Base-by-base conservation (phyloP, 1,140 invertebrate genomes). In the Drosophila funebris region DNA sequence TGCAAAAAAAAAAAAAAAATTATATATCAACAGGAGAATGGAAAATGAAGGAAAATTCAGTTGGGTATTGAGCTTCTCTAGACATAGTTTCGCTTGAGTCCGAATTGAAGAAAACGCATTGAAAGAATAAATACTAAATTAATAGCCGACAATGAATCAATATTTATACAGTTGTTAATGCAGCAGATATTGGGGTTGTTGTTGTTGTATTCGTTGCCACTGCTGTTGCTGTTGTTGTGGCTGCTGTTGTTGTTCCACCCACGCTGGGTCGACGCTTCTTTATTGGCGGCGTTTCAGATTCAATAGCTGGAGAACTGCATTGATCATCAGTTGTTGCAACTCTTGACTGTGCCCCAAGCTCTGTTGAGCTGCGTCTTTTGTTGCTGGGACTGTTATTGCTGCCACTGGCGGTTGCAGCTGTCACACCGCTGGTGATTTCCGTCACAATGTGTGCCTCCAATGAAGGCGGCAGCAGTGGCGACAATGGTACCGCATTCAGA, bases 361-460 rank as follows among this genome's bases (percentile, higher is more conserved):
- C 33, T 8, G 52, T 31, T 41, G 62, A 33, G 58, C 57, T 74
- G 2, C 67, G 46, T 27, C 83, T 50, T 22, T 88, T 88, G 5
- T 83, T 75, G 20, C 54, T 69, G 27, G 84, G 83, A 68, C 83
- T 87, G 29, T 31, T 39, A 31, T 13, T 6, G 37, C 31, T 16
- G 31, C 22, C 14, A 13, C 50, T n/a, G 52, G 24, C 11, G 39
- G 6, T 39, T 16, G 22, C 20, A 27, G 24, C 27, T 56, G 7
- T 13, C 20, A 13, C 14, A 11, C 73, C 71, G 33, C 36, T 73
- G 4, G 76, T 53, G 44, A 90, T 89, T 48, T 90, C 89, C 7
- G 74, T 89, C 33, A 90, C 89, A 20, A 90, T 87, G 46, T 90
- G 90, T 1, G 76, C 85, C 54, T 91, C 84, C n/a, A 90, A 50